Conservation (phyloP, 2,888 invertebrate species). For the Chromoteleia sp. region DNA sequence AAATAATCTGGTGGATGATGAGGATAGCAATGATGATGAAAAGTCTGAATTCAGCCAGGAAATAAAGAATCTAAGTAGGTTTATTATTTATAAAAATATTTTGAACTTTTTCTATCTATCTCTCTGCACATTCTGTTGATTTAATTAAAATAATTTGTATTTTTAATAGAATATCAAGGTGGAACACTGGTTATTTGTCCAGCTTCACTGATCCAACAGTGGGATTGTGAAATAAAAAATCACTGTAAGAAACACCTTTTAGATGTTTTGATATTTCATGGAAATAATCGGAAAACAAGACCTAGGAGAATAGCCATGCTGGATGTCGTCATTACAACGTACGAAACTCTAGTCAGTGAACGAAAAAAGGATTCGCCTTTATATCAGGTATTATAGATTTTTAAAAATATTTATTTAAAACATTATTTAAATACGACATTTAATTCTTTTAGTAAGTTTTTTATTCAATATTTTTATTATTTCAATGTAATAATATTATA, state of each 20-base stretch:
- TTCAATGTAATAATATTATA: conserved; percentile 1
- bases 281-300: conserved; percentile 88
- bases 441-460: no score
- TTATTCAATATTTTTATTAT: no score
- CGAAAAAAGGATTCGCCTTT: conserved; percentile 79
- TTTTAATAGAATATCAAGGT: conserved; percentile 84
- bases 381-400: conserved; percentile 22
- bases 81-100: conserved; percentile 7
- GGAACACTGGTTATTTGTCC: conserved; percentile 96
- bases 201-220: conserved; percentile 95
- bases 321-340: conserved; percentile 96
- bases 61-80: conserved; percentile 56
- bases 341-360: conserved; percentile 90
- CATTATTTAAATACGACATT: not conserved
- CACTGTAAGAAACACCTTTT: conserved; percentile 88
- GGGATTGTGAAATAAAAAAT: conserved; percentile 91
- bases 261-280: conserved; percentile 90
- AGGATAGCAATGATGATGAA: conserved; percentile 67
- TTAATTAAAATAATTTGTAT: no score
- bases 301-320: conserved; percentile 86
- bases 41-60: not conserved
- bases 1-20: conserved; percentile 79
- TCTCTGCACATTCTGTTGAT: no score
- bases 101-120: no score
- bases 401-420: no score